Evolutionary conservation across 2,113 vertebrate species (phyloP), one percentile per base, ranked within the genome.

Genomic region (Otocyon megalotis): DNA sequence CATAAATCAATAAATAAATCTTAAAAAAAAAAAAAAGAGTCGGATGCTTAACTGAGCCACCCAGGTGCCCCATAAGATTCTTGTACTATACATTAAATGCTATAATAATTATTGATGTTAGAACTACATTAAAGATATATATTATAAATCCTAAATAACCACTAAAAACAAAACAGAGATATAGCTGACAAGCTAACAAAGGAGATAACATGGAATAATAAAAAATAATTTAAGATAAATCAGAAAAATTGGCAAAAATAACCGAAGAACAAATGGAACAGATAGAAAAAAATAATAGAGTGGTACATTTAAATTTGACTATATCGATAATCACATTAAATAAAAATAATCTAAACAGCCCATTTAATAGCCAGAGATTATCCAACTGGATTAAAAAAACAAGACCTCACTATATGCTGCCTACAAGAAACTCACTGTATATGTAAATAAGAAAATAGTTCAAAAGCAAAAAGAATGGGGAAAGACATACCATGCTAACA

Each of bases 281-380:
- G n/a, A 79, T 65, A 74, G 37, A 93, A 95, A 69, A 19, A 90
- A 96, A 76, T 24, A 65, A 37, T 54, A 56, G 24, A 76, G n/a
- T 43, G 35, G 32, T 53, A 76, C 24, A 69, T 22, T 53, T 79
- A 91, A 32, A 37, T 62, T 26, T 88, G 60, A 69, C 65, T 48
- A 72, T 76, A 82, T 69, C 60, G 19, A 69, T 74, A 85, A 81
- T 81, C 60, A 88, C 9, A 82, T 54, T 83, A 76, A 67, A 26
- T 83, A 35, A 37, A 83, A 76, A 63, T 60, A 79, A 83, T n/a
- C 67, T 53, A 62, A 87, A 26, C 6, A 63, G 10, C 22, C 32
- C 13, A 54, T 87, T 91, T 48, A 87, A 87, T 87, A 93, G 26
- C 16, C 43, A 83, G 77, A 69, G 80, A 65, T 65, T 77, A 4